phyloP scores from a whole-genome alignment of 1,140 invertebrate species.

The Eufriesea mexicana region DNA sequence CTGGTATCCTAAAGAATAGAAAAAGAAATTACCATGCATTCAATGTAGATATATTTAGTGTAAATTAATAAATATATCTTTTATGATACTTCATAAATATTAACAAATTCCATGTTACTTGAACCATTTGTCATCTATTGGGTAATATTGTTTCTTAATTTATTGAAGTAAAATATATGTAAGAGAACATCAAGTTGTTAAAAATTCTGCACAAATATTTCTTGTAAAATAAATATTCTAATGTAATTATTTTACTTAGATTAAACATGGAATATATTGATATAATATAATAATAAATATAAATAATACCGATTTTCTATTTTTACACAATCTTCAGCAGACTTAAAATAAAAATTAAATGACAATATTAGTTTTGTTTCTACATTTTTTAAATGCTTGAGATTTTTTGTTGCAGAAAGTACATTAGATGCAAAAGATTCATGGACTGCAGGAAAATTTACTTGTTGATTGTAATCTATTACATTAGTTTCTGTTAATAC shows the following conservation, averaged over 20 bases:
- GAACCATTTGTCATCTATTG: too few relatives aligned
- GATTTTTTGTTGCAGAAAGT: not conserved
- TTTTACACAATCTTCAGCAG: conserved; percentile 40
- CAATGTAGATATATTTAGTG: too few relatives aligned
- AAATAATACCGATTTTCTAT: conserved; percentile 9
- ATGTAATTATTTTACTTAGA: too few relatives aligned
- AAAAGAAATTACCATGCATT: not conserved
- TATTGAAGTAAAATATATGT: too few relatives aligned
- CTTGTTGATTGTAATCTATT: conserved; percentile 7
- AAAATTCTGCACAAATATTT: too few relatives aligned
- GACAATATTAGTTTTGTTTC: not conserved
- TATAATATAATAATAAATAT: not conserved
- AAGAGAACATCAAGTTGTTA: too few relatives aligned
- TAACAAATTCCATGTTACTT: too few relatives aligned
- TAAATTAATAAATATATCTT: too few relatives aligned
- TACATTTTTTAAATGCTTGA: not conserved
- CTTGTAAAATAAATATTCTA: too few relatives aligned
- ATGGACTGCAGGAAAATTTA: conserved; percentile 9
- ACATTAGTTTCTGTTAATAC: conserved; percentile 21
- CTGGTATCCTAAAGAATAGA: conserved; percentile 47
- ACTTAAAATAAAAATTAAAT: conserved; percentile 43
- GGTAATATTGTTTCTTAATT: too few relatives aligned
- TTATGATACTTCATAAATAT: too few relatives aligned
- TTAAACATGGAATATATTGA: too few relatives aligned
- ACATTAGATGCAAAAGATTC: conserved; percentile 11